Conservation (phyloP, 2,797 vertebrate genomes). For the Xerus rutilus region DNA sequence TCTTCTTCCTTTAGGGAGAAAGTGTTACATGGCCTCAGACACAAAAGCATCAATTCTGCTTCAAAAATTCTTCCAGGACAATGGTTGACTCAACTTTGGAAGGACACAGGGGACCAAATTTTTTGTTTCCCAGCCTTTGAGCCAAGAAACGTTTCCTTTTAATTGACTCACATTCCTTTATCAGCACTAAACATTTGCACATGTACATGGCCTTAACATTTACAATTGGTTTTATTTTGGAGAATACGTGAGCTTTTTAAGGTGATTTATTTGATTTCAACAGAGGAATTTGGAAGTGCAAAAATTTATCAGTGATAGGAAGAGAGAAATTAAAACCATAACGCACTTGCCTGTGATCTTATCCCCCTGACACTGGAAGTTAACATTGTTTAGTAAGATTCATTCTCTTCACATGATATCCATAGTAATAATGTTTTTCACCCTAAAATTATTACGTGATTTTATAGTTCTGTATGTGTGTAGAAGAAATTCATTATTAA, state of each 20-base stretch:
- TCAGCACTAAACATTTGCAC: constrained; percentile 49
- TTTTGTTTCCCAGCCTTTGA: constrained; percentile 1
- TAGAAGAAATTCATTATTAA: constrained; percentile 16
- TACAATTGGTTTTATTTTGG: constrained; percentile 13
- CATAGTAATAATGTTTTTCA: background rate
- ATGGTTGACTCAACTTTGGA: constrained; percentile 33
- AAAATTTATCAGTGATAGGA: background rate
- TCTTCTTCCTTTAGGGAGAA: constrained; percentile 36
- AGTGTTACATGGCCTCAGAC: background rate
- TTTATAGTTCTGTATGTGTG: background rate
- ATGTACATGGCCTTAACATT: background rate
- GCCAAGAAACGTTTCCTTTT: constrained; percentile 62
- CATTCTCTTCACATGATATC: background rate
- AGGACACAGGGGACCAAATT: background rate
- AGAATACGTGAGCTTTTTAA: constrained; percentile 31
- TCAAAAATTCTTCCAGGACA: background rate
- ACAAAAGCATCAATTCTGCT: constrained; percentile 38
- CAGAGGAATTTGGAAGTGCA: constrained; percentile 60
- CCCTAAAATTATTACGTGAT: constrained; percentile 16
- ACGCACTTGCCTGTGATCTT: background rate
- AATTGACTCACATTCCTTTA: constrained; percentile 42
- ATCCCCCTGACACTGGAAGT: background rate
- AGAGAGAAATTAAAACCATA: constrained; percentile 48
- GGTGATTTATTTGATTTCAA: constrained; percentile 48
- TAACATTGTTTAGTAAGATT: constrained; percentile 26